Evolutionary conservation across 2,888 invertebrate genomes (phyloP).

Genomic region (Podotricha telesiphe): DNA sequence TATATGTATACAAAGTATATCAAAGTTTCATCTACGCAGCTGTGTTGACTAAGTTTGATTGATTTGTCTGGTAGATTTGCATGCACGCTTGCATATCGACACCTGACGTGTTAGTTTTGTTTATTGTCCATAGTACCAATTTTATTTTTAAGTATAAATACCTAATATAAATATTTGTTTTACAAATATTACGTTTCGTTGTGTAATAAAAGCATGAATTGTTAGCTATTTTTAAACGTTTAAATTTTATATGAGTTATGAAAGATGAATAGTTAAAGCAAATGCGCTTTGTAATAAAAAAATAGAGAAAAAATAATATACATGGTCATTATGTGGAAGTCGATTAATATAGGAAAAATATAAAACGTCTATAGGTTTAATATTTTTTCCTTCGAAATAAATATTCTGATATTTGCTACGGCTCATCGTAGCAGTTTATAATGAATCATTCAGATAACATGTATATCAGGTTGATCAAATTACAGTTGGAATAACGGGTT

Average conservation of each 20-base stretch:
- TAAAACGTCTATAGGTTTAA: neutral
- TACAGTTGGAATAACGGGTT: conserved; percentile 2
- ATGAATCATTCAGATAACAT: conserved; percentile 5
- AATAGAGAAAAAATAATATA: too few species aligned
- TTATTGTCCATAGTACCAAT: neutral
- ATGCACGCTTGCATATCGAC: neutral
- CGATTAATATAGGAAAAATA: too few species aligned
- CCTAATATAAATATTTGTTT: too few species aligned
- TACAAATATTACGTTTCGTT: too few species aligned
- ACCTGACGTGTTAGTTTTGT: neutral
- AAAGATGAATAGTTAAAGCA: too few species aligned
- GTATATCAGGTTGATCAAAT: conserved; percentile 3
- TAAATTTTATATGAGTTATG: too few species aligned
- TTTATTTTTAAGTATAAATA: neutral
- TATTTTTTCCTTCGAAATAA: neutral
- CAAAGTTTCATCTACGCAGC: neutral
- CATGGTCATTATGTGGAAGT: too few species aligned
- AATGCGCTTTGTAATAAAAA: too few species aligned
- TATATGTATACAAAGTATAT: neutral
- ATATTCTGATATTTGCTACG: neutral
- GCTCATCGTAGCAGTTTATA: neutral
- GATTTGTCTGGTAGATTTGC: conserved; percentile 11
- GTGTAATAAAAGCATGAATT: too few species aligned
- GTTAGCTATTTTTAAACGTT: too few species aligned
- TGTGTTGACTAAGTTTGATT: conserved; percentile 15